These are phyloP conservation scores for Neosilurus mollespiculum DNA, from an alignment of 2,797 vertebrate species.

Conservation along the genomic window DNA sequence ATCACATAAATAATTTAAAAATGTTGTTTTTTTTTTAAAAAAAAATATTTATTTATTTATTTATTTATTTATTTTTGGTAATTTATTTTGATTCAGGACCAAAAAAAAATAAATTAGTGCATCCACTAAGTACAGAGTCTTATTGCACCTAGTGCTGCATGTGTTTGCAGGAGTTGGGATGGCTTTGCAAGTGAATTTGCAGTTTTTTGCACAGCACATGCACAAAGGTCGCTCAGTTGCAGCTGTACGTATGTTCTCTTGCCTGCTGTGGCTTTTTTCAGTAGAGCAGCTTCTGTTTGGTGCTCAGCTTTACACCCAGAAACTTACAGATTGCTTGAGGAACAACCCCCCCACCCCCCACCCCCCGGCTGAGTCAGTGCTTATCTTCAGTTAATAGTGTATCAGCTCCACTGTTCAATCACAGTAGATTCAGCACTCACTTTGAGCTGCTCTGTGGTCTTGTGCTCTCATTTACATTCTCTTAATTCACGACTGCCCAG, in stretches of 20 bases:
- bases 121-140: not conserved
- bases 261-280: slow-evolving; percentile 5
- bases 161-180: not conserved
- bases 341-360: no score
- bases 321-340: not conserved
- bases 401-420: not conserved
- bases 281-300: not conserved
- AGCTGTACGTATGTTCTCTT: not conserved
- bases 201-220: not conserved
- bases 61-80: no score
- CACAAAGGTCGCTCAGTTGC: not conserved
- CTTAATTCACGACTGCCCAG: not conserved
- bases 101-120: not conserved
- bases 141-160: not conserved
- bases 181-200: not conserved
- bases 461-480: not conserved
- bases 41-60: no score
- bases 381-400: not conserved
- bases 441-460: not conserved
- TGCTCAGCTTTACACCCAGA: not conserved
- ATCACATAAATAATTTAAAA: not conserved
- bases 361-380: not conserved
- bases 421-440: not conserved
- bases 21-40: not conserved
- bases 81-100: no score